These are phyloP conservation scores for Campoplex capitator DNA, from an alignment of 2,888 invertebrate species.

Conservation along the genomic window DNA sequence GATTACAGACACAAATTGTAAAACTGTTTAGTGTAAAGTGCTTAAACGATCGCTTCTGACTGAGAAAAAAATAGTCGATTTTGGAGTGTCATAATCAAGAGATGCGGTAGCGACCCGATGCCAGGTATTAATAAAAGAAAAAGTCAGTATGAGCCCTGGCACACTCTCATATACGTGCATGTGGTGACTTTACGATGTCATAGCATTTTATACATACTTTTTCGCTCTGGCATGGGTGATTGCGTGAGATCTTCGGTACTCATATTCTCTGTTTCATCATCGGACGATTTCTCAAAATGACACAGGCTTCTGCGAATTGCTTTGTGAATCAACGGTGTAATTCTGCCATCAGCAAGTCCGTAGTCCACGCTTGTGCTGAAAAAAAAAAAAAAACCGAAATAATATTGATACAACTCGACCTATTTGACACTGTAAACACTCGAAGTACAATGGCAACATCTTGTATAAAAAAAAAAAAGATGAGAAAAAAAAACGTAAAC, in stretches of 20 bases:
- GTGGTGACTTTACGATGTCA: too few relatives aligned
- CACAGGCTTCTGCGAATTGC: slow-evolving; percentile 14
- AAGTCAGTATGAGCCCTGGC: too few relatives aligned
- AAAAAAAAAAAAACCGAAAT: background rate
- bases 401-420: background rate
- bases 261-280: background rate
- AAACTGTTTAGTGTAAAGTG: too few relatives aligned
- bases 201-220: background rate
- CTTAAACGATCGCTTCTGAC: too few relatives aligned
- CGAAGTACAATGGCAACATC: background rate
- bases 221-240: background rate
- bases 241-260: background rate
- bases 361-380: too few relatives aligned
- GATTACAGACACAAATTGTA: too few relatives aligned
- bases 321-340: slow-evolving; percentile 8
- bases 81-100: too few relatives aligned
- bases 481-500: background rate
- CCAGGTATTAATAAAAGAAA: too few relatives aligned
- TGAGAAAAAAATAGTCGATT: too few relatives aligned
- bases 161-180: too few relatives aligned
- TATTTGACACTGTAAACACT: background rate
- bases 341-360: background rate
- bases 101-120: too few relatives aligned
- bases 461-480: background rate
- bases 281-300: slow-evolving; percentile 10